Evolutionary conservation across 2,888 invertebrate genomes (phyloP).

Genomic region (Poecilobothrus nobilitatus): DNA sequence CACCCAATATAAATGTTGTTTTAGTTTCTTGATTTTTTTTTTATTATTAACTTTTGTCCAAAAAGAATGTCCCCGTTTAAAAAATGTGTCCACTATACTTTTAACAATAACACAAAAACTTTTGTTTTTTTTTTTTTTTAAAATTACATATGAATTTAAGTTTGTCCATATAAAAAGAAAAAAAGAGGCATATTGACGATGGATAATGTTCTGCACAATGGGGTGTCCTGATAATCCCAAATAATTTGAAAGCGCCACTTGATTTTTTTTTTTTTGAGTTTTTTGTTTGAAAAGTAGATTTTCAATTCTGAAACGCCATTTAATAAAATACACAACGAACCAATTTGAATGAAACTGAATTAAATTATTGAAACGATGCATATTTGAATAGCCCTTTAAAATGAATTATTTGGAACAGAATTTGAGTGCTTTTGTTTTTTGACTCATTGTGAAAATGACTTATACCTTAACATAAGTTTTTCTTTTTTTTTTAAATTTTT

Average conservation of each 20-base stretch:
- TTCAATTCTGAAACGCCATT: not conserved
- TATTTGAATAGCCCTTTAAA: not conserved
- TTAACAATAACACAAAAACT: no score
- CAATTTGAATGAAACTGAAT: not conserved
- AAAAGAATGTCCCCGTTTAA: no score
- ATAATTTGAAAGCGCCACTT: slow-evolving; percentile 11
- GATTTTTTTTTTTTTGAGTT: not conserved
- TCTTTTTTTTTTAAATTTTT: not conserved
- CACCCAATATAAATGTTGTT: not conserved
- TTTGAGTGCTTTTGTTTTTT: not conserved
- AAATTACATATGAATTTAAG: no score
- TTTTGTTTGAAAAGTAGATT: not conserved
- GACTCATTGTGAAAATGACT: not conserved
- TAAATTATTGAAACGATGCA: not conserved
- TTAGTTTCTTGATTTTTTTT: not conserved
- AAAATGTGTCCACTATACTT: no score
- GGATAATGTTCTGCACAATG: slow-evolving; percentile 1
- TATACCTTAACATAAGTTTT: not conserved
- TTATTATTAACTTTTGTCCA: not conserved
- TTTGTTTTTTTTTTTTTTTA: not conserved
- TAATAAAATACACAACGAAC: not conserved
- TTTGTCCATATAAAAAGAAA: not conserved
- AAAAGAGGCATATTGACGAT: slow-evolving; percentile 8
- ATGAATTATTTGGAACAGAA: not conserved
- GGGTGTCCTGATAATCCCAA: not conserved